Conservation (phyloP, 1,140 invertebrate genomes). For the Calycopis cecrops region DNA sequence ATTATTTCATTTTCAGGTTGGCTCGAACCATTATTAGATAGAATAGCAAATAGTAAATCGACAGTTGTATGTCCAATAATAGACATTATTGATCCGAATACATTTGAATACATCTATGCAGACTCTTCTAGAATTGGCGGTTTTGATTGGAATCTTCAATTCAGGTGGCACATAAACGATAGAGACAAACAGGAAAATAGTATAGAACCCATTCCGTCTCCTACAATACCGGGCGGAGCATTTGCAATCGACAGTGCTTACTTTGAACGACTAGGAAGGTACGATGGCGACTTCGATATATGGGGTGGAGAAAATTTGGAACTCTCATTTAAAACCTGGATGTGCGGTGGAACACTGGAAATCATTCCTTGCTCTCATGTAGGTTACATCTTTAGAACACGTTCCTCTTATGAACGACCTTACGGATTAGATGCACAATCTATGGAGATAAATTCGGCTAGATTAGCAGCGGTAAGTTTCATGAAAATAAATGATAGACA, state of each 20-base stretch:
- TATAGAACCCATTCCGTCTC: slow-evolving; percentile 94
- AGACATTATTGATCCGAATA: slow-evolving; percentile 94
- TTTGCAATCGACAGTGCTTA: slow-evolving; percentile 84
- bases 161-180: slow-evolving; percentile 97
- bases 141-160: slow-evolving; percentile 98
- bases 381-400: slow-evolving; percentile 97
- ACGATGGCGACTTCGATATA: slow-evolving; percentile 99
- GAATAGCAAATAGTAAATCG: slow-evolving; percentile 90
- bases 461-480: slow-evolving; percentile 80
- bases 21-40: slow-evolving; percentile 95
- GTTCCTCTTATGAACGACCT: slow-evolving; percentile 95
- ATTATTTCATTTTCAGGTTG: slow-evolving; percentile 82
- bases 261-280: slow-evolving; percentile 96
- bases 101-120: slow-evolving; percentile 91
- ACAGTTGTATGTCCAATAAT: slow-evolving; percentile 96
- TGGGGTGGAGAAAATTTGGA: slow-evolving; percentile 99
- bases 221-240: slow-evolving; percentile 94
- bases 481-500: slow-evolving; percentile 15
- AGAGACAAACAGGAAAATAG: slow-evolving; percentile 88
- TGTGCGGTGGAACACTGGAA: slow-evolving; percentile 92
- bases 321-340: slow-evolving; percentile 95
- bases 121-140: slow-evolving; percentile 94
- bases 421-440: slow-evolving; percentile 95
- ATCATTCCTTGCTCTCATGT: slow-evolving; percentile 99
- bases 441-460: slow-evolving; percentile 96